Percentiles rank a stretch among this genome's conserved stretches.
These are phyloP conservation scores for Passer domesticus DNA, from an alignment of 2,113 vertebrate species.

Conservation along the genomic window DNA sequence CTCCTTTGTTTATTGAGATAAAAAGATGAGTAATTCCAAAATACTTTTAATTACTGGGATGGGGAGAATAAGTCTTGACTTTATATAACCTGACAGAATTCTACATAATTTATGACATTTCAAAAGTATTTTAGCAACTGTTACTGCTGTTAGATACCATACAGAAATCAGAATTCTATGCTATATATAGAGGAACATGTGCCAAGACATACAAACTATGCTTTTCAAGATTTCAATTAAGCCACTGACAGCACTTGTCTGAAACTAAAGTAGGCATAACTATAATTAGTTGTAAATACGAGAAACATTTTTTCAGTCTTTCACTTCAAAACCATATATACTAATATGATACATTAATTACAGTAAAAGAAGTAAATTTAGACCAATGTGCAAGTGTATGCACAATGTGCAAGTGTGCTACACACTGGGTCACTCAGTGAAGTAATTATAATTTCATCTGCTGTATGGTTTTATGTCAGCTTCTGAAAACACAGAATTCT, in stretches of 20 bases:
- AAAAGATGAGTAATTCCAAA: neutral
- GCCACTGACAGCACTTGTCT: neutral
- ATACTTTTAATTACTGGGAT: neutral
- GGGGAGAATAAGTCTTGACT: neutral
- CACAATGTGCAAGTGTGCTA: neutral
- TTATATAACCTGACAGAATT: neutral
- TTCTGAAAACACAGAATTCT: neutral
- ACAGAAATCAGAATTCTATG: neutral
- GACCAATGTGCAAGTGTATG: neutral
- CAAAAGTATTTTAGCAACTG: neutral
- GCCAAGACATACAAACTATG: neutral
- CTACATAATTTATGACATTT: neutral
- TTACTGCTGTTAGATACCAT: neutral
- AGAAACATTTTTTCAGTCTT: neutral
- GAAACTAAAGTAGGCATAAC: neutral
- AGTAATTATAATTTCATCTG: neutral
- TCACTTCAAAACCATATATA: neutral
- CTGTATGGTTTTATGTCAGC: neutral
- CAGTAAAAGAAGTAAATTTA: neutral
- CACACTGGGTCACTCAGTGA: neutral
- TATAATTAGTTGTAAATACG: neutral
- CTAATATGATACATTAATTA: neutral
- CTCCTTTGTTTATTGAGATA: neutral
- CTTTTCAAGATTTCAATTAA: neutral
- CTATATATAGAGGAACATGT: neutral